Evolutionary conservation across 2,888 invertebrate genomes (phyloP).

Genomic region (Hypena proboscidalis): DNA sequence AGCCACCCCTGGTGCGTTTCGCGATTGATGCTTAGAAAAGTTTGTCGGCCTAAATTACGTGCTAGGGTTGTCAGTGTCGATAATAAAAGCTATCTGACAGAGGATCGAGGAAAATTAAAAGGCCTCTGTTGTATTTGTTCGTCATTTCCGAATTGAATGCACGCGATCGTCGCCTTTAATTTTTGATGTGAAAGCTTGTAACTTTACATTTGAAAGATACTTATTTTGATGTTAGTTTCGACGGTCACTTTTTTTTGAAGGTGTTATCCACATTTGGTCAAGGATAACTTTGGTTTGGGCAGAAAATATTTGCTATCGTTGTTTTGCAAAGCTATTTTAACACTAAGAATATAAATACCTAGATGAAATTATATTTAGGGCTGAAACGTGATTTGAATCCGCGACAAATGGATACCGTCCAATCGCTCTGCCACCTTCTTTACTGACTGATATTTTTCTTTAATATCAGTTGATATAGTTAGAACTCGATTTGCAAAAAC

Average conservation of each 20-base stretch:
- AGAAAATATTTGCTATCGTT: background rate
- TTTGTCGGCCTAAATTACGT: conserved; percentile 39
- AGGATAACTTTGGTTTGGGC: background rate
- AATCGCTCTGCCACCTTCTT: too few species aligned
- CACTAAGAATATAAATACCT: too few species aligned
- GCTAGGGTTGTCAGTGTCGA: conserved; percentile 46
- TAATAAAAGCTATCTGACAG: conserved; percentile 52
- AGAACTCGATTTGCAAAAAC: too few species aligned
- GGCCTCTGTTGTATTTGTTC: conserved; percentile 50
- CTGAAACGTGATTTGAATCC: too few species aligned
- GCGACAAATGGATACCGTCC: too few species aligned
- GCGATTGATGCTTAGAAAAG: conserved; percentile 36
- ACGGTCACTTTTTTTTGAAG: too few species aligned
- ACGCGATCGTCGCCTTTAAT: conserved; percentile 52
- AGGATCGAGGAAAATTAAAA: conserved; percentile 55
- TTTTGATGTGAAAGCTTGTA: conserved; percentile 24
- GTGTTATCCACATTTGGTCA: too few species aligned
- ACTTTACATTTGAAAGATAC: background rate
- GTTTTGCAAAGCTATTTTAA: too few species aligned
- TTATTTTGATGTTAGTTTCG: too few species aligned
- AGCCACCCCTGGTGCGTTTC: conserved; percentile 5
- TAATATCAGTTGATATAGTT: too few species aligned
- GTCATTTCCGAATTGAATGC: conserved; percentile 51
- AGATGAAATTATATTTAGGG: too few species aligned
- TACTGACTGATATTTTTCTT: too few species aligned